Evolutionary conservation across 2,888 invertebrate genomes (phyloP).

Genomic region (Octodonta nipae): DNA sequence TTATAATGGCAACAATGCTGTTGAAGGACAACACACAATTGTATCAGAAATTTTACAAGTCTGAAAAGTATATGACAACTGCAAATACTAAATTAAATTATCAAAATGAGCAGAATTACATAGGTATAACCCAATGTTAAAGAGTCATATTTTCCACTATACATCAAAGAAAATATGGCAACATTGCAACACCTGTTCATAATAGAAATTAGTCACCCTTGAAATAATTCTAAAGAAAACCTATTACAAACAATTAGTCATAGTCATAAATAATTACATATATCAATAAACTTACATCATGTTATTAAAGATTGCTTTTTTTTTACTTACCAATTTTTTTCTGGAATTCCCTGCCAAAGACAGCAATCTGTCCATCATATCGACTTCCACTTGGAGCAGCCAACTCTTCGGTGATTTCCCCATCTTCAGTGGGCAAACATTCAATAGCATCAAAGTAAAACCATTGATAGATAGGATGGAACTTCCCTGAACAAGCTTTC

Average conservation of each 20-base stretch:
- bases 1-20: not conserved
- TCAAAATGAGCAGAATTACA: no score
- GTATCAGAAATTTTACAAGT: not conserved
- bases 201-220: no score
- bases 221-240: not conserved
- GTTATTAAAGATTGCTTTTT: no score
- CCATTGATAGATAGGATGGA: constrained; percentile 85
- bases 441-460: constrained; percentile 92
- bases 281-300: not conserved
- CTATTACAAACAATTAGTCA: not conserved
- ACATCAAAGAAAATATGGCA: no score
- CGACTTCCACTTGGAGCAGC: constrained; percentile 58
- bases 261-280: not conserved
- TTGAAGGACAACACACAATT: not conserved
- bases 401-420: constrained; percentile 54
- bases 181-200: no score
- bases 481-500: constrained; percentile 95
- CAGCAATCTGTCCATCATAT: constrained; percentile 83
- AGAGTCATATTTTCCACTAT: no score
- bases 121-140: no score
- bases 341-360: constrained; percentile 86
- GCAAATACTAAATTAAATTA: constrained; percentile 1
- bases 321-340: constrained; percentile 53
- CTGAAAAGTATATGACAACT: constrained; percentile 5
- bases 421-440: constrained; percentile 62